Base-by-base conservation (phyloP, 2,888 invertebrate genomes). In the Notocelia uddmanniana region DNA sequence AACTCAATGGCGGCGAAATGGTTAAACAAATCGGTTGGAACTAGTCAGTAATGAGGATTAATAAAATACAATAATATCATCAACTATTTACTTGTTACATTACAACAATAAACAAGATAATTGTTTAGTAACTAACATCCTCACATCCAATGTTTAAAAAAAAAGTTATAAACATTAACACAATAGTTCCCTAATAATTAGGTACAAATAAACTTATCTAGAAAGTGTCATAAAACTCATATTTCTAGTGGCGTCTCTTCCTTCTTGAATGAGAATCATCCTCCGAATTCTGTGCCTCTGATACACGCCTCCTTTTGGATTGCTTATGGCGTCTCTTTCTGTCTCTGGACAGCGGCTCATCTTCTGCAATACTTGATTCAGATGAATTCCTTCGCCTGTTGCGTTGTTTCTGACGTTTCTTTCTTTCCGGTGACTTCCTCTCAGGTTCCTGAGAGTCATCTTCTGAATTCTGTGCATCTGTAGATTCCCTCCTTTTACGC, bases 251-350 rank as follows among this genome's bases (percentile, higher is more conserved):
- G 1, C 31, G 41, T 21, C 64, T 64, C 5, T 23, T 68, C 15
- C 66, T 70, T 19, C 58, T 66, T 26, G 41, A 13, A n/a, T 19
- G 52, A 41, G 64, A 41, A 8, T 66, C 48, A 19, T 58, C 64
- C 26, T 21, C 52, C 9, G 64, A 54, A 18, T 64, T 64, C n/a
- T n/a, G 54, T 18, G 52, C 5, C 10, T 37, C 52, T 31, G 62
- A 50, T n/a, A 21, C 19, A n/a, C 37, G n/a, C 21, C 52, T 37
- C n/a, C 37, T 37, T 21, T 31, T 69, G 3, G 18, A 0, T 57
- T 37, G 23, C 37, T 66, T 52, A 15, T 13, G 52, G 0, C 31
- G 52, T 31, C 70, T 64, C 21, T 52, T 66, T 19, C 66, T 70
- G 11, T 26, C 52, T 19, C 31, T 41, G 9, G 52, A 48, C 11